phyloP scores from a whole-genome alignment of 2,888 invertebrate genomes.

The Rosalia funebris region DNA sequence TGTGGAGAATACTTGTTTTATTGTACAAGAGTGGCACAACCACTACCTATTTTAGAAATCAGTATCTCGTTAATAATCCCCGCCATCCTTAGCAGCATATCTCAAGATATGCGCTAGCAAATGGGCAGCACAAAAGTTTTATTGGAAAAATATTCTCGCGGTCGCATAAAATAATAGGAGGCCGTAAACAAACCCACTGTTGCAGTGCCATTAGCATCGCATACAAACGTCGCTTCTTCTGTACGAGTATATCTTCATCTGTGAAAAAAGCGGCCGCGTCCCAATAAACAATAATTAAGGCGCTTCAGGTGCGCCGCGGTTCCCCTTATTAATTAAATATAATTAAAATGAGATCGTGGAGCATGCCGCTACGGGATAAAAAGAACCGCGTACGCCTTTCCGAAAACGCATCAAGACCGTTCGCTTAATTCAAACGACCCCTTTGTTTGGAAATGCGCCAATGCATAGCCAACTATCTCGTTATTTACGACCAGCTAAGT shows the following conservation, averaged over 20 bases:
- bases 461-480: slow-evolving; percentile 7
- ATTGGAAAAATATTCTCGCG: not conserved
- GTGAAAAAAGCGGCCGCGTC: not conserved
- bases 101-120: no score
- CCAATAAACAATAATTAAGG: not conserved
- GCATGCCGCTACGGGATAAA: no score
- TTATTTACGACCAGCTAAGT: not conserved
- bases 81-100: no score
- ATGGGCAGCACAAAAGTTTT: not conserved
- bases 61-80: no score
- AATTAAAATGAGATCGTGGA: no score
- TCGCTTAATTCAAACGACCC: slow-evolving; percentile 12
- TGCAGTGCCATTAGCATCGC: not conserved
- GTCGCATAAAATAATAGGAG: not conserved
- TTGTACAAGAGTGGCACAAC: no score
- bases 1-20: no score
- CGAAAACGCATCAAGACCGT: no score
- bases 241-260: not conserved
- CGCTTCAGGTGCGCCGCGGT: no score
- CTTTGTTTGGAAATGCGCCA: slow-evolving; percentile 18
- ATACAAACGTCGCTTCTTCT: not conserved
- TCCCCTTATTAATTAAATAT: no score
- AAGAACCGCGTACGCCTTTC: no score
- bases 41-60: no score
- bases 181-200: not conserved